Conservation (phyloP, 2,113 vertebrate genomes). For the Quiscalus mexicanus region DNA sequence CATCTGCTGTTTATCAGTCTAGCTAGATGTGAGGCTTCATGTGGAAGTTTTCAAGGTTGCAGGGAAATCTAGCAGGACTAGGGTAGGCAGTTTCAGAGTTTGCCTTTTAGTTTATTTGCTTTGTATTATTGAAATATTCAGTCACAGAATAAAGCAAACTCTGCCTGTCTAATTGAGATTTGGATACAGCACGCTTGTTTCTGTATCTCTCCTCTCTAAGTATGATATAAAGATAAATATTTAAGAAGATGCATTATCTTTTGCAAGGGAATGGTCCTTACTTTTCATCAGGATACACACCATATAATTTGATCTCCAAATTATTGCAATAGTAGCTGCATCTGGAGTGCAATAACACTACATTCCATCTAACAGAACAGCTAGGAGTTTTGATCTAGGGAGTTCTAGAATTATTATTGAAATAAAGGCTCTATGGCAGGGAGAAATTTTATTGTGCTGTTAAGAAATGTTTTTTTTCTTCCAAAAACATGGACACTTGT, state of each 20-base stretch:
- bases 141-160: constrained; percentile 6
- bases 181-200: background rate
- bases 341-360: background rate
- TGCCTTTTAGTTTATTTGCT: background rate
- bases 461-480: background rate
- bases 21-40: constrained; percentile 1
- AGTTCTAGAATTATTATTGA: background rate
- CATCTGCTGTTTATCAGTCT: background rate
- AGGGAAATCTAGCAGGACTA: constrained; percentile 14
- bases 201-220: background rate
- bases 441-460: background rate
- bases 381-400: background rate
- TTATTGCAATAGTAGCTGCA: background rate
- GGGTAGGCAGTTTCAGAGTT: background rate
- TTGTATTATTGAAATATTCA: constrained; percentile 5
- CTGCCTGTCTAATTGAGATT: constrained; percentile 30
- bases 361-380: background rate
- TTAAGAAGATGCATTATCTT: background rate
- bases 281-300: background rate
- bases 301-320: background rate
- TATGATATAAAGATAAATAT: background rate
- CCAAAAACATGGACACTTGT: background rate
- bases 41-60: background rate
- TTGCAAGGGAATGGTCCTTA: background rate
- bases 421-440: background rate